phyloP scores from a whole-genome alignment of 1,140 invertebrate genomes.

The Radopholus similis region DNA sequence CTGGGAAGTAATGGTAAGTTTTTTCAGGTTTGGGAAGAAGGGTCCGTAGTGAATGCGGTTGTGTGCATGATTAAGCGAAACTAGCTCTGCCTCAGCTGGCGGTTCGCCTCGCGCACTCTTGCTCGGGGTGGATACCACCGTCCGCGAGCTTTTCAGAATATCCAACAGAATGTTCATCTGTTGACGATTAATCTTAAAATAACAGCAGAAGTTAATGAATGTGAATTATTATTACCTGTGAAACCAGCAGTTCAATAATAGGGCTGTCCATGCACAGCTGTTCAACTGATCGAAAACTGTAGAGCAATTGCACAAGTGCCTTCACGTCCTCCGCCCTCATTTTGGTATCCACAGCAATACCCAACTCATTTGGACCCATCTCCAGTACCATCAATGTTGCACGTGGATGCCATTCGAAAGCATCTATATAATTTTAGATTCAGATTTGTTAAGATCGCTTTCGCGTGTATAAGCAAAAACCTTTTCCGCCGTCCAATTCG shows the following conservation, averaged over 20 bases:
- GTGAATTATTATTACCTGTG: constrained; percentile 29
- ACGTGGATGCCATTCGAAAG: constrained; percentile 51
- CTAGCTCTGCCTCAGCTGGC: not conserved
- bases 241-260: constrained; percentile 52
- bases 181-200: constrained; percentile 51
- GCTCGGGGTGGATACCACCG: constrained; percentile 2
- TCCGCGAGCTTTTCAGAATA: constrained; percentile 34
- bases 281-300: constrained; percentile 40
- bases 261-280: constrained; percentile 52
- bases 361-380: constrained; percentile 37
- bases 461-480: constrained; percentile 8
- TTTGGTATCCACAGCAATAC: constrained; percentile 52
- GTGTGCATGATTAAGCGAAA: not conserved
- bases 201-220: not conserved
- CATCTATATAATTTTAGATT: constrained; percentile 26
- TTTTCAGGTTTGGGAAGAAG: constrained; percentile 53
- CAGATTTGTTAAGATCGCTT: constrained; percentile 1
- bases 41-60: constrained; percentile 37
- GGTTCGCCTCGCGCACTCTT: not conserved
- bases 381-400: constrained; percentile 47
- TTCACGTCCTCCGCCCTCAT: constrained; percentile 40
- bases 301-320: constrained; percentile 38
- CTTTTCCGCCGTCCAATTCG: constrained; percentile 11
- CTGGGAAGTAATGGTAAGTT: constrained; percentile 55
- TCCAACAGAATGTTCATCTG: constrained; percentile 48